Base-by-base conservation (phyloP, 2,888 invertebrate genomes). In the Isotomurus palustris region DNA sequence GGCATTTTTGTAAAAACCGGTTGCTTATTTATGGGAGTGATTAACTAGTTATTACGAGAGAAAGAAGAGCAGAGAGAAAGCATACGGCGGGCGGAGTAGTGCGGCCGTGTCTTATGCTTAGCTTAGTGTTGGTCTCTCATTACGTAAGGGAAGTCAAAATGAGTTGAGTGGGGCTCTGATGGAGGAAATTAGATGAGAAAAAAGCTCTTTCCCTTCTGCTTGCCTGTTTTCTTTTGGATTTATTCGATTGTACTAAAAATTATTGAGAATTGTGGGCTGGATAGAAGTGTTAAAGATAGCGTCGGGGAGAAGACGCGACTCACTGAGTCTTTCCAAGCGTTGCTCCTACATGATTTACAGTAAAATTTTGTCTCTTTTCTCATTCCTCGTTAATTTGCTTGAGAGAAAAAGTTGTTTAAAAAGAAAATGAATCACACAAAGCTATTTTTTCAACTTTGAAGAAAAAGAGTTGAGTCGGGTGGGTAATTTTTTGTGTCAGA, bases 361-460 rank as follows among this genome's bases (percentile, higher is more conserved):
- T 53, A 44, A 50, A 57, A 60, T 57, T 56, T 36, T 59, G 52
- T 60, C 47, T 56, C 45, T 45, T 43, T 40, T 56, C 51, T 38
- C 52, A 45, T 50, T 53, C 53, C 58, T 51, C 47, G 61, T 61
- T 61, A 61, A 61, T 61, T 61, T 61, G 57, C 55, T 61, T 62
- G 29, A 58, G 57, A 54, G 53, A 57, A 47, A 53, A 29, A 44
- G 52, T 53, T 57, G 53, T 58, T 58, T 58, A 58, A 58, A 55
- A 54, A 55, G 59, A 55, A 59, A 45, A 59, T 59, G 59, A 59
- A 55, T 59, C 55, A 59, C 49, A 49, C 40, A 49, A 27, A 55
- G 27, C 41, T 22, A 59, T 59, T 51, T 55, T 58, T 49, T 29
- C 40, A 29, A 49, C 35, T 35, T 44, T 35, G 53, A 24, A 25